phyloP scores from a whole-genome alignment of 2,888 invertebrate species.

The Nomada ruficornis region DNA sequence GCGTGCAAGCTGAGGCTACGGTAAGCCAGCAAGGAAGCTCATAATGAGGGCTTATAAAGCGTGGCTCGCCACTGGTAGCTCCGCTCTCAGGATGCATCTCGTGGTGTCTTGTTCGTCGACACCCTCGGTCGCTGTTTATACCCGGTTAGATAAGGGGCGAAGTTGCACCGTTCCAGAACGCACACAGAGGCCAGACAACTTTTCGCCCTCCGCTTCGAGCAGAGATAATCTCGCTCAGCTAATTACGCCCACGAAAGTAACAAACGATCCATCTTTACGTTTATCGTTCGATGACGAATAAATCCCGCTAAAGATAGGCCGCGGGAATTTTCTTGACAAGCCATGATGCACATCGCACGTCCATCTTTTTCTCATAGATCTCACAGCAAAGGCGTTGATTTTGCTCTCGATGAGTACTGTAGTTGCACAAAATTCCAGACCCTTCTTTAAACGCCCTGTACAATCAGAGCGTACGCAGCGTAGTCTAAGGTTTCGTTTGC shows the following conservation, averaged over 20 bases:
- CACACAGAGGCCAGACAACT: conserved; percentile 14
- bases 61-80: conserved; percentile 1
- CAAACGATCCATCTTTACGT: not conserved
- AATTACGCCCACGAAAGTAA: conserved; percentile 7
- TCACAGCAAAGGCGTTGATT: no score
- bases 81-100: conserved; percentile 29
- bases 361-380: no score
- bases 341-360: not conserved
- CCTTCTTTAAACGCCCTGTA: no score
- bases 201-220: not conserved
- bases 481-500: not conserved
- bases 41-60: conserved; percentile 28
- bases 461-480: no score
- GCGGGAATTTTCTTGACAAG: not conserved
- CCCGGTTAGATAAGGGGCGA: conserved; percentile 46
- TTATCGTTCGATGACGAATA: not conserved
- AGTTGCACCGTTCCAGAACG: conserved; percentile 13
- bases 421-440: no score
- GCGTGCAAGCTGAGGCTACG: not conserved
- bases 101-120: conserved; percentile 4
- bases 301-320: not conserved
- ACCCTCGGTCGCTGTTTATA: conserved; percentile 16
- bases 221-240: not conserved
- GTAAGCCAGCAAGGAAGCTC: conserved; percentile 7
- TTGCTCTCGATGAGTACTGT: no score